Base-by-base conservation (phyloP, 2,888 invertebrate genomes). In the Diabrotica balteata region DNA sequence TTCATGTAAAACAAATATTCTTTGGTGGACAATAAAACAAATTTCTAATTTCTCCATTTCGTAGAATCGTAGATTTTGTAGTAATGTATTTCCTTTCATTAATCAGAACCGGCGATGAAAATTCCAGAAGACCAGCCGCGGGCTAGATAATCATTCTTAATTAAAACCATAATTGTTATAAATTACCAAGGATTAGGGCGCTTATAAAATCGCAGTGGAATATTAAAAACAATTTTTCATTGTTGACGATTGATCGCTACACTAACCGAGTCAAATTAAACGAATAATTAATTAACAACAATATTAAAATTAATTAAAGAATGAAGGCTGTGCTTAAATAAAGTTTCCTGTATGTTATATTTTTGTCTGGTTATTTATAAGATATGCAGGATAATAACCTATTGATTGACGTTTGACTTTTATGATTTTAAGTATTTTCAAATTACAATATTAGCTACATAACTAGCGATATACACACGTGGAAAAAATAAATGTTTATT, bases 161-260 rank as follows among this genome's bases (percentile, higher is more conserved):
- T 66, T 61, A 61, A 42, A 17, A 51, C 44, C 7, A 44, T 53
- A 66, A 66, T 57, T 61, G 61, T 66, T 66, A 66, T 66, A 42
- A 66, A 66, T 66, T 51, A 49, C 61, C 22, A 47, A 44, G 60
- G 45, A 50, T 66, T 61, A 66, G 47, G 17, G 54, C 50, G 11
- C 50, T 57, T 59, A 61, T 66, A 55, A 66, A 66, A 57, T 66
- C 50, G 55, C 61, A 8, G 55, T 51, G 50, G 44, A 57, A 66
- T 57, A 61, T 66, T 61, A 66, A 66, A 66, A 66, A 61, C 70
- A 63, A 51, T 66, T 67, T 63, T 65, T 68, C 55, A 63, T 46
- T 8, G 17, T 63, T 8, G 42, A 51, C 17, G 51, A 64, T 64
- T 46, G 49, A 61, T 53, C 51, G 61, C 22, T 9, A 44, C 46